phyloP scores from a whole-genome alignment of 2,797 vertebrate species.

The Telmatherina bonti region DNA sequence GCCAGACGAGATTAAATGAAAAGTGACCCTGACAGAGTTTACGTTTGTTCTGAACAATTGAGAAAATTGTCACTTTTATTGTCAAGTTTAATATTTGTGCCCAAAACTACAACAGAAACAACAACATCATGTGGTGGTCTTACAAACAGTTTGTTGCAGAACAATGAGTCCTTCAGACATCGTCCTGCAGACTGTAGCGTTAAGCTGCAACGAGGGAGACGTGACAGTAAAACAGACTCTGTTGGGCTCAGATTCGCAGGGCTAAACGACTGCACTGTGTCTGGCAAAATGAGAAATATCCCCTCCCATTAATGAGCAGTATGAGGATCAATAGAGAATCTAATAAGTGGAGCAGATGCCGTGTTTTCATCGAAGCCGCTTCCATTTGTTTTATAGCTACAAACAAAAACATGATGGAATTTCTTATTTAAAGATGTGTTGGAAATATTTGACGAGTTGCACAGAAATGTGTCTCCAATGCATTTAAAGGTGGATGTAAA shows the following conservation, averaged over 20 bases:
- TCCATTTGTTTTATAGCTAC: background rate
- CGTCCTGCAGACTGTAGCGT: too few relatives aligned
- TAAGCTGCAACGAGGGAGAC: too few relatives aligned
- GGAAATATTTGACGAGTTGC: constrained; percentile 37
- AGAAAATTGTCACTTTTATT: too few relatives aligned
- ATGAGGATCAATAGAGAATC: background rate
- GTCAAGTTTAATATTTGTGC: too few relatives aligned
- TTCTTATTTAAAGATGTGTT: constrained; percentile 37
- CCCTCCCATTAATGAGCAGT: background rate
- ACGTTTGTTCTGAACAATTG: too few relatives aligned
- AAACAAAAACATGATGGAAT: background rate
- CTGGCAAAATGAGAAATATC: background rate
- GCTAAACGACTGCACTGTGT: background rate
- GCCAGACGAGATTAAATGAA: too few relatives aligned
- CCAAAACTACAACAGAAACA: too few relatives aligned
- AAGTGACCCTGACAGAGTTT: too few relatives aligned
- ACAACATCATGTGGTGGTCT: too few relatives aligned
- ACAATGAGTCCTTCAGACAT: too few relatives aligned
- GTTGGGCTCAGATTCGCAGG: background rate
- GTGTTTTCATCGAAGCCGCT: background rate
- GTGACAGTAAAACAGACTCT: too few relatives aligned
- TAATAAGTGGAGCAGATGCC: background rate
- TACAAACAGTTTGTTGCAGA: too few relatives aligned
- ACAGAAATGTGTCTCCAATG: constrained; percentile 29
- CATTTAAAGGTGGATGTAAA: constrained; percentile 29